Base-by-base conservation (phyloP, 2,888 invertebrate species). In the Diarsia mendica region DNA sequence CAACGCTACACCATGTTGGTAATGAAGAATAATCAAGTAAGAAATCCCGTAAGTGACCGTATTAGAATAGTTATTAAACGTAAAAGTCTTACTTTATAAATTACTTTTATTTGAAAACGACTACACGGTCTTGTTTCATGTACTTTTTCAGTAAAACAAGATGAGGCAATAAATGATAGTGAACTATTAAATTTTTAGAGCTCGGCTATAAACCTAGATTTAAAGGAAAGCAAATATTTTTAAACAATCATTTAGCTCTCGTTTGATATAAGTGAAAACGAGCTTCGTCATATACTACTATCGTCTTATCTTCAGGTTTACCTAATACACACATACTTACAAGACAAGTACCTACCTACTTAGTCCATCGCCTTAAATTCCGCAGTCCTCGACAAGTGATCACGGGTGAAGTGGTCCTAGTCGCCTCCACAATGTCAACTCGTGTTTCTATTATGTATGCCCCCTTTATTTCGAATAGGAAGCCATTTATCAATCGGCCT, bases 401-500 rank as follows among this genome's bases (percentile, higher is more conserved):
- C 83, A 75, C 71, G 72, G 84, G 80, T 86, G 85, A 85, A 87
- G 85, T 79, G 82, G 78, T 65, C 63, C 83, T 78, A 67, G 48
- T 20, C 33, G 39, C 63, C 72, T 75, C 79, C 83, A 78, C 79
- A 72, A 82, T 73, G 80, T 87, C 86, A 83, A 80, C 80, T 83
- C 75, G 78, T 80, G 83, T 81, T 83, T 79, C 82, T 75, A 82
- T 89, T 87, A 88, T 85, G 67, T 80, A 70, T 73, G 78, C 64
- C 72, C 77, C 71, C 76, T 85, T 76, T 82, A 83, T 80, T 84
- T 78, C 67, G 77, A 28, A 58, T 72, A 81, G 67, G 75, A 84
- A 82, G 58, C 72, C 82, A 88, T 88, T 82, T 77, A 83, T 87
- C 88, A 87, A 85, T 79, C 67, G 77, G 55, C 64, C 69, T 77